Evolutionary conservation across 1,140 invertebrate genomes (phyloP).

Genomic region (Drosophila elegans): DNA sequence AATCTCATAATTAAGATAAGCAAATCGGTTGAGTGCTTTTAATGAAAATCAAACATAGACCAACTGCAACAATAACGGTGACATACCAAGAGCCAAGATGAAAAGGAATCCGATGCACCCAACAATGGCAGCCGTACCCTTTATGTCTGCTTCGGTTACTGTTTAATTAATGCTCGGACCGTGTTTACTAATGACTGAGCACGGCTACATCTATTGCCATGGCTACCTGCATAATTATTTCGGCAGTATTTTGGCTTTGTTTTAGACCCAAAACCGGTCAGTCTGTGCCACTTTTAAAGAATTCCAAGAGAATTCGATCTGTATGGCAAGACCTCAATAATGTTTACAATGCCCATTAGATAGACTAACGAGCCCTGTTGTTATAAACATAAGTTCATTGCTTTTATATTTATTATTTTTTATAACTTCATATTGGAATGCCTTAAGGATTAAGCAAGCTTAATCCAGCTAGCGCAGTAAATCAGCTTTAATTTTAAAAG

Average conservation of each 20-base stretch:
- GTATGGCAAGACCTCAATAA: neutral
- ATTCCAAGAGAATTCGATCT: neutral
- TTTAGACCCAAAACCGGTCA: no score
- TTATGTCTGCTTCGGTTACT: slow-evolving; percentile 37
- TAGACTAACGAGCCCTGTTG: neutral
- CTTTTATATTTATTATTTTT: no score
- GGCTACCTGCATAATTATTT: slow-evolving; percentile 38
- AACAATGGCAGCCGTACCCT: neutral
- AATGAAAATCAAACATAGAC: slow-evolving; percentile 78
- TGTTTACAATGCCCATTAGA: neutral
- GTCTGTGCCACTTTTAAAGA: neutral
- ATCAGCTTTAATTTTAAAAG: no score
- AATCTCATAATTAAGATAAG: slow-evolving; percentile 81
- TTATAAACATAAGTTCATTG: neutral
- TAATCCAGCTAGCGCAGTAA: no score
- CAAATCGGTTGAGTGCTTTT: slow-evolving; percentile 69
- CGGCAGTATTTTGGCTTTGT: neutral
- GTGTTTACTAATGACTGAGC: slow-evolving; percentile 15
- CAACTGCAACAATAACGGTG: slow-evolving; percentile 40
- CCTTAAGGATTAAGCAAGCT: no score
- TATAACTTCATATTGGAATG: no score
- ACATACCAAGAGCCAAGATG: slow-evolving; percentile 1
- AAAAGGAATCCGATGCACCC: slow-evolving; percentile 1
- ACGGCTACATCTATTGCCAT: slow-evolving; percentile 2
- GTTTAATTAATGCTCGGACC: slow-evolving; percentile 55